Evolutionary conservation across 2,797 vertebrate genomes (phyloP), one percentile per base, ranked within the genome.

Genomic region (Epinephelus awoara): DNA sequence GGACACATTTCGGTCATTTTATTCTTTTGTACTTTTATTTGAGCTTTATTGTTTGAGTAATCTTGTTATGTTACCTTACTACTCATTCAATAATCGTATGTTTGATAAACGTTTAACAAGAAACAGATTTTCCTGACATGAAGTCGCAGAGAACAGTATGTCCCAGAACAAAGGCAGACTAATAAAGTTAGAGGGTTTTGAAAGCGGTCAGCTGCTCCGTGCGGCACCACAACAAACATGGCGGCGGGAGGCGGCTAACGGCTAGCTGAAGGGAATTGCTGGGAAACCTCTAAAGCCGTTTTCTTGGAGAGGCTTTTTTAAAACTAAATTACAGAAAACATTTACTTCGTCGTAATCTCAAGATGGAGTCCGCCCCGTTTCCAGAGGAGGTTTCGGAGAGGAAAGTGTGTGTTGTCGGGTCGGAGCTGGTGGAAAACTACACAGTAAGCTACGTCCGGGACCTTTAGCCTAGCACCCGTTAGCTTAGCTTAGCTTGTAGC

Each of bases 341-440:
- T 51, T 66, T 44, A 1, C 2, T 70, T 70, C 1, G 10, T 2
- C 1, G 0, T 0, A 1, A 46, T 38, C 18, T 50, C 14, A 57
- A 46, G 8, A 96, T 96, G 95, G 95, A 96, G 49, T 5, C 91
- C 3, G 63, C 4, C 1, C 34, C 68, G 3, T 95, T 93, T 69
- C 79, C 90, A 19, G 93, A 93, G 29, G 96, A 96, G 61, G 92
- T 88, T 34, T 79, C 89, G 46, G 96, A 96, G 77, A 96, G 96
- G 75, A 94, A 90, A 86, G 94, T 97, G 75, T 93, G 89, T 19
- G 93, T 98, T 49, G 92, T 97, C 67, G 97, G 98, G 15, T 98
- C 98, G 12, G 97, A 99, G 94, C 95, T 92, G 69, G 94, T 98
- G 94, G 98, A 99, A 69, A 98, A 96, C 51, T 99, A 99, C 85